Percentiles rank a stretch among this genome's conserved stretches.
These are phyloP conservation scores for Anguilla japonica DNA, from an alignment of 2,113 vertebrate species.

Conservation along the genomic window DNA sequence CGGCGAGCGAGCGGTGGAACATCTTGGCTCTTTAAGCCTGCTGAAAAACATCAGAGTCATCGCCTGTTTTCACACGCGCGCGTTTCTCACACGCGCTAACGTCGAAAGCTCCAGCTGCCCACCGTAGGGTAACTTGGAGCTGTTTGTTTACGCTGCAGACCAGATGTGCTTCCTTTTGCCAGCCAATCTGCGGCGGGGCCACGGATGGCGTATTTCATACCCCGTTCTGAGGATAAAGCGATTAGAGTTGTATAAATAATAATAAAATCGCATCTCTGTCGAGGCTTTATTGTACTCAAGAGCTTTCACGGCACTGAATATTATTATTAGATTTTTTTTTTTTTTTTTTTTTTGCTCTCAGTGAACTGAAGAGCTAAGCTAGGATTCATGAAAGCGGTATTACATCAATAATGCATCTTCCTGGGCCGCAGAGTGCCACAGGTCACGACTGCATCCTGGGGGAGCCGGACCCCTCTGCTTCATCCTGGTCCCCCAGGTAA, in stretches of 20 bases:
- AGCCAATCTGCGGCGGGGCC: conserved; percentile 7
- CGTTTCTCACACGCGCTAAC: background rate
- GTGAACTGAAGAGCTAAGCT: background rate
- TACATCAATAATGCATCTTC: conserved; percentile 20
- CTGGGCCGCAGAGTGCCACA: background rate
- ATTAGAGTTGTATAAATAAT: conserved; percentile 10
- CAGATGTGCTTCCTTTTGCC: background rate
- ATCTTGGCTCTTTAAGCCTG: background rate
- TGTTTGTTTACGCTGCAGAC: conserved; percentile 13
- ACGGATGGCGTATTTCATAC: background rate
- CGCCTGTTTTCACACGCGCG: background rate
- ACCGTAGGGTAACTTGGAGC: background rate
- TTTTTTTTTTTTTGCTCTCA: background rate
- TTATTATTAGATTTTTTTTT: conserved; percentile 1
- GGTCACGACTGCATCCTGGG: background rate
- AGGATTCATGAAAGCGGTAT: background rate
- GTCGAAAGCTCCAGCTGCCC: background rate
- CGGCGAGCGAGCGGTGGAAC: background rate
- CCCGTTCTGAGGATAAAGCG: background rate
- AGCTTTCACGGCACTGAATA: background rate
- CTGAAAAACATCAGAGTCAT: background rate
- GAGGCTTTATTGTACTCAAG: conserved; percentile 1
- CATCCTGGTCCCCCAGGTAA: background rate
- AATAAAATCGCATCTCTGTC: conserved; percentile 8
- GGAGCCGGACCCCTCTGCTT: background rate